Conservation (phyloP, 1,140 invertebrate genomes). For the Drosophila repletoides region DNA sequence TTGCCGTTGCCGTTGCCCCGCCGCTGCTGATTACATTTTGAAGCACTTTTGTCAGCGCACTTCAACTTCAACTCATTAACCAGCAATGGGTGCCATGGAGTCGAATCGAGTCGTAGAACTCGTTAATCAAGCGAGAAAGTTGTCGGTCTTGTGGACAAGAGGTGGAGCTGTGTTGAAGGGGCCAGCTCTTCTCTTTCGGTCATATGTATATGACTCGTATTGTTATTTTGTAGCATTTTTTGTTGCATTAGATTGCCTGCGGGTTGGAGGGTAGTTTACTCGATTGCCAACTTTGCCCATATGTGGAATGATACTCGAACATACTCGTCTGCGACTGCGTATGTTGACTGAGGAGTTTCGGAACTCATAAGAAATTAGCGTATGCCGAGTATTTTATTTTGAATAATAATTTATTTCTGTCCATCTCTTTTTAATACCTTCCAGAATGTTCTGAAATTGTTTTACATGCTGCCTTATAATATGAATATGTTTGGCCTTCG, state of each 20-base stretch:
- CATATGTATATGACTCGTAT: constrained; percentile 18
- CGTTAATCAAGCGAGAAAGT: constrained; percentile 79
- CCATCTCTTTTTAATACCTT: not conserved
- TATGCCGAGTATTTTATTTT: too few species aligned
- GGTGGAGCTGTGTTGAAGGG: not conserved
- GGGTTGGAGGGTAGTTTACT: too few species aligned
- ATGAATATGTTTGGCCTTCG: too few species aligned
- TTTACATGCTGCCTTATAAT: too few species aligned
- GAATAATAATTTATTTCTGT: not conserved
- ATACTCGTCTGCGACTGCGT: too few species aligned
- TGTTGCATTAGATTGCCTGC: constrained; percentile 45
- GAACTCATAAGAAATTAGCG: not conserved
- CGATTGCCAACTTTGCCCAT: too few species aligned
- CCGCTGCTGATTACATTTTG: constrained; percentile 1
- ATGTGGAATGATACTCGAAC: too few species aligned
- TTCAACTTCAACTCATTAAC: constrained; percentile 67
- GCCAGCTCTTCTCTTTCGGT: constrained; percentile 17
- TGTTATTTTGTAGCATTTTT: constrained; percentile 9
- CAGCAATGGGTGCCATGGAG: constrained; percentile 47
- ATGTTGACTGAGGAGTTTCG: not conserved
- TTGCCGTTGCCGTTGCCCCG: not conserved
- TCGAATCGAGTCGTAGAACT: constrained; percentile 65
- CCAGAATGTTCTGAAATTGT: too few species aligned
- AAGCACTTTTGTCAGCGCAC: constrained; percentile 38
- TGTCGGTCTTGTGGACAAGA: constrained; percentile 10